Conservation (phyloP, 2,888 invertebrate genomes). For the Aricia artaxerxes region DNA sequence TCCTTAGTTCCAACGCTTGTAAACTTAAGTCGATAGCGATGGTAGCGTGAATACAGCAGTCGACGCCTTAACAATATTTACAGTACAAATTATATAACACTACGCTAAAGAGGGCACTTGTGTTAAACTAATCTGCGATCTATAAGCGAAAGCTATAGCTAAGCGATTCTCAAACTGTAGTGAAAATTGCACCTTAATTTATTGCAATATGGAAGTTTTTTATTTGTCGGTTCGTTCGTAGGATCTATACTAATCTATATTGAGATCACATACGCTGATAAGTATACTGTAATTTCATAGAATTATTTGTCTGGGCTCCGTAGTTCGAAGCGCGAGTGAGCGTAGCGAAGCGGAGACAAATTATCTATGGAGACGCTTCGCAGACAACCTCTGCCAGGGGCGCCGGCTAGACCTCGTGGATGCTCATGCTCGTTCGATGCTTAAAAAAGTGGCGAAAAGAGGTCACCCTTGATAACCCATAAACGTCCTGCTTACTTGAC, state of each 20-base stretch:
- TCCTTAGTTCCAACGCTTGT: neutral
- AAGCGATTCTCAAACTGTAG: conserved; percentile 38
- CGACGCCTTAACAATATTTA: conserved; percentile 57
- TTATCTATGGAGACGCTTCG: neutral
- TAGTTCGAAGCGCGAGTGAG: neutral
- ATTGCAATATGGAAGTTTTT: conserved; percentile 47
- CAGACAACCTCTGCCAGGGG: neutral
- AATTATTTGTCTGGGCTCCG: conserved; percentile 9
- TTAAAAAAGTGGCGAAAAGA: no score
- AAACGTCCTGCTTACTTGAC: no score
- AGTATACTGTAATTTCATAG: conserved; percentile 26
- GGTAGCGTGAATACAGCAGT: conserved; percentile 28
- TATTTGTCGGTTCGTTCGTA: conserved; percentile 24
- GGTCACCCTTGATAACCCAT: no score
- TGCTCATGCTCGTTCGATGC: no score
- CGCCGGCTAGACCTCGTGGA: neutral
- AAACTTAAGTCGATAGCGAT: neutral
- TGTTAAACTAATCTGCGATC: conserved; percentile 42
- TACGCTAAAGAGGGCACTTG: conserved; percentile 52
- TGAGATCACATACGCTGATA: conserved; percentile 33
- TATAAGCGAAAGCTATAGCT: conserved; percentile 52
- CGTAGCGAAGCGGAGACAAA: conserved; percentile 15
- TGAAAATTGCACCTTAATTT: conserved; percentile 36
- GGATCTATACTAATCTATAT: conserved; percentile 32
- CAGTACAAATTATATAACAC: conserved; percentile 63